Evolutionary conservation across 2,113 vertebrate species (phyloP).

Genomic region (Malurus elegans): DNA sequence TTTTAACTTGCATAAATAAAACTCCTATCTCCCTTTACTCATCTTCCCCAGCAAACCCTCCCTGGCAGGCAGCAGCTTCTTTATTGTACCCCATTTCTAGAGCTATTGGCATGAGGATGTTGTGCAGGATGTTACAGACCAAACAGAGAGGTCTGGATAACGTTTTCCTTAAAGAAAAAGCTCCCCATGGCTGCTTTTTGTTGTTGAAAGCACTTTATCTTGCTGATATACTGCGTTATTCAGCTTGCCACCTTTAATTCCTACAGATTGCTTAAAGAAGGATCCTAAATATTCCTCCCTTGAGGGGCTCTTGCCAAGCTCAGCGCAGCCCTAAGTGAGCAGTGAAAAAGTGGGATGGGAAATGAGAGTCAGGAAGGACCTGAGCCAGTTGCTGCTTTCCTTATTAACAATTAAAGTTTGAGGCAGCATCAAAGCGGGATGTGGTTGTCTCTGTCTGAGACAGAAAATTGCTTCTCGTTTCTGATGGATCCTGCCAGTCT

Average conservation of each 20-base stretch:
- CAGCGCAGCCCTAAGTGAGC: neutral
- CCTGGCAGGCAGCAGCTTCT: neutral
- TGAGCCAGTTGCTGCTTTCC: neutral
- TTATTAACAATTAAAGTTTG: conserved; percentile 1
- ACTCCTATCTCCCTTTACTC: neutral
- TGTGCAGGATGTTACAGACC: neutral
- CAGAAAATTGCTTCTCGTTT: neutral
- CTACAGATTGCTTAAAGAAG: neutral
- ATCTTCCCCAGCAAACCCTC: neutral
- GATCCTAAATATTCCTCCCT: neutral
- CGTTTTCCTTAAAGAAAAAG: neutral
- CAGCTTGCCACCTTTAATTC: neutral
- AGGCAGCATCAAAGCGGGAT: neutral
- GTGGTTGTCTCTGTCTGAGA: conserved; percentile 1
- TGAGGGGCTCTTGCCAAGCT: neutral
- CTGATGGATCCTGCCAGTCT: neutral
- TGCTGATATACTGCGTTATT: neutral
- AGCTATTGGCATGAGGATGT: neutral
- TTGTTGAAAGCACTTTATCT: neutral
- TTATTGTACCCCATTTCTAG: neutral
- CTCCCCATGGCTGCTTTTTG: neutral
- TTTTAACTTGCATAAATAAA: neutral
- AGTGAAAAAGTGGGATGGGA: neutral
- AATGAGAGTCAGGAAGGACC: conserved; percentile 17
- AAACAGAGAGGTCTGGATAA: neutral